These are phyloP conservation scores for Drosophila subpulchrella DNA, from an alignment of 1,140 invertebrate species.

Conservation along the genomic window DNA sequence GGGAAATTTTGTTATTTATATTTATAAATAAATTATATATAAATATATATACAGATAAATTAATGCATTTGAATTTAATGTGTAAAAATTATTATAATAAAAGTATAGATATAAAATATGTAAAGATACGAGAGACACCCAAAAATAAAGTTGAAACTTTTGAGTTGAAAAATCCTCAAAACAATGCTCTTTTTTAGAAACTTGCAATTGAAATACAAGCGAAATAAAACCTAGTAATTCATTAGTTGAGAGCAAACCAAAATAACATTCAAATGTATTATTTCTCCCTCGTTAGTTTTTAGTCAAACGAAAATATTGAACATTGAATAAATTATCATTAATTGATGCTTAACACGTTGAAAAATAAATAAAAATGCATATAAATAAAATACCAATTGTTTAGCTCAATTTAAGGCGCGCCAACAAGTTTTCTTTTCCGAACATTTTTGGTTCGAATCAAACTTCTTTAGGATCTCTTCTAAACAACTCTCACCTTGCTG, in stretches of 20 bases:
- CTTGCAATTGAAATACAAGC: slow-evolving; percentile 23
- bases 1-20: slow-evolving; percentile 82
- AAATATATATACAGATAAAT: slow-evolving; percentile 59
- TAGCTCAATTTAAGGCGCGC: slow-evolving; percentile 49
- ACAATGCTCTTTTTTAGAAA: slow-evolving; percentile 29
- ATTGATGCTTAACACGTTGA: slow-evolving; percentile 48
- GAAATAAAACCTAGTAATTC: slow-evolving; percentile 33
- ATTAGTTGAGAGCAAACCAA: slow-evolving; percentile 37
- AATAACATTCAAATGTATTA: slow-evolving; percentile 43
- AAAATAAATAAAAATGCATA: slow-evolving; percentile 33
- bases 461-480: slow-evolving; percentile 21
- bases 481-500: slow-evolving; percentile 43
- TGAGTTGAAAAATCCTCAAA: slow-evolving; percentile 28
- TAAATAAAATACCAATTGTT: slow-evolving; percentile 40
- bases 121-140: slow-evolving; percentile 61
- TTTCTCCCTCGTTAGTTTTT: slow-evolving; percentile 43
- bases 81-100: slow-evolving; percentile 64
- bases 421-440: slow-evolving; percentile 47
- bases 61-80: slow-evolving; percentile 67
- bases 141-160: slow-evolving; percentile 53
- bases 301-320: slow-evolving; percentile 38
- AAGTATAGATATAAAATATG: slow-evolving; percentile 62
- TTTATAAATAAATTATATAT: slow-evolving; percentile 77
- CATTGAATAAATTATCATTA: slow-evolving; percentile 42
- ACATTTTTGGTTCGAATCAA: slow-evolving; percentile 21